These are phyloP conservation scores for Tiliacea citrago DNA, from an alignment of 2,888 invertebrate species.

Conservation along the genomic window DNA sequence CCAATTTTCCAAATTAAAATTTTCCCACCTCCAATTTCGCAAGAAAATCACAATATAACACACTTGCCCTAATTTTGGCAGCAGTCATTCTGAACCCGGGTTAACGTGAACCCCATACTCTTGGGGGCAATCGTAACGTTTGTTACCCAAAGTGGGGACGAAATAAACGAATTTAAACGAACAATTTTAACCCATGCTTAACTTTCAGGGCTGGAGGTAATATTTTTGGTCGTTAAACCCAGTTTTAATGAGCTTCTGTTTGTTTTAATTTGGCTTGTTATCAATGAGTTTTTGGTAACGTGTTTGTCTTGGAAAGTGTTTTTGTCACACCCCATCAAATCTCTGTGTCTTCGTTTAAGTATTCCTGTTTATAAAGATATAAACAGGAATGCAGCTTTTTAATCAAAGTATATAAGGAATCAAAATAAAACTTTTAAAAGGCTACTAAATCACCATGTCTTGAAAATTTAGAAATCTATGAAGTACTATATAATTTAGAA, in stretches of 20 bases:
- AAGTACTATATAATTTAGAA: too few relatives aligned
- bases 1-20: constrained; percentile 56
- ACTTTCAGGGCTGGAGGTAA: constrained; percentile 77
- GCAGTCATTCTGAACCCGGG: constrained; percentile 77
- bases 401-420: too few relatives aligned
- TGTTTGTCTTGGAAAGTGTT: constrained; percentile 13
- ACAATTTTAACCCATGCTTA: constrained; percentile 87
- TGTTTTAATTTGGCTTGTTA: constrained; percentile 73
- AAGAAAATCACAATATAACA: constrained; percentile 61
- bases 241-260: constrained; percentile 79
- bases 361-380: too few relatives aligned
- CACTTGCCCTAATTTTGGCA: constrained; percentile 79
- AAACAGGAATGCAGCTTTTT: too few relatives aligned
- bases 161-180: constrained; percentile 87
- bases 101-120: constrained; percentile 82
- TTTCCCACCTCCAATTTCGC: constrained; percentile 47
- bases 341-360: neutral
- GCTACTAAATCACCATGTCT: too few relatives aligned
- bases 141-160: constrained; percentile 80
- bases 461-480: too few relatives aligned
- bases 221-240: constrained; percentile 75
- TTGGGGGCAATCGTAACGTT: constrained; percentile 85
- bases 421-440: too few relatives aligned
- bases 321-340: neutral
- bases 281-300: constrained; percentile 45